Base-by-base conservation (phyloP, 2,113 vertebrate species). In the Chaetura pelagica region DNA sequence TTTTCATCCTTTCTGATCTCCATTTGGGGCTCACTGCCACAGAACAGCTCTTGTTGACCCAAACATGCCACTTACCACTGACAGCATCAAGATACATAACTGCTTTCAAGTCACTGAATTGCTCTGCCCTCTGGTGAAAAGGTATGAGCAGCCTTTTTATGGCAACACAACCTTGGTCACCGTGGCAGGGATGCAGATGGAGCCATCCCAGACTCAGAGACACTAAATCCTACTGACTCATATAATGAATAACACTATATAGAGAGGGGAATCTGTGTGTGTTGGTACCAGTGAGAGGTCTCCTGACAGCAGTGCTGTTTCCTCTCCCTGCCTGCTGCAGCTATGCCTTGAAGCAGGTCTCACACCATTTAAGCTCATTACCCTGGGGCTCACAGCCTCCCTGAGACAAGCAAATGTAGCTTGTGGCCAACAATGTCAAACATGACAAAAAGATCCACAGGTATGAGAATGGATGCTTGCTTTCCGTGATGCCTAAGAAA, bases 341-440 rank as follows among this genome's bases (percentile, higher is more conserved):
- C n/a, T 81, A 4, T 59, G 49, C 87, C 58, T 91, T 51, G 24
- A 82, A 92, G 89, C 61, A 79, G 66, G 77, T 95, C 87, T 93
- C 74, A 87, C 30, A 30, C 62, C 74, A 46, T 61, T 79, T 94
- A 85, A 91, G 62, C n/a, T 95, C 69, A 21, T 82, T 89, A 73
- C 66, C 40, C 66, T 84, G 66, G 77, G 71, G 80, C 62, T 95
- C 77, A 68, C 19, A 27, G 74, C 30, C 66, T 95, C 52, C 49
- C 62, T 46, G 35, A 89, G 77, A 91, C 52, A 76, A 86, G 44
- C 8, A 84, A 91, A 84, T 49, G 26, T 52, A 84, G 12, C 73
- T 72, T 61, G 27, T 84, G 77, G 87, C 49, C 74, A 91, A 24
- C 57, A 64, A 8, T 17, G 13, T 90, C 83, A 95, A 86, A 86